phyloP scores from a whole-genome alignment of 2,797 vertebrate genomes.

The Pangasius djambal region DNA sequence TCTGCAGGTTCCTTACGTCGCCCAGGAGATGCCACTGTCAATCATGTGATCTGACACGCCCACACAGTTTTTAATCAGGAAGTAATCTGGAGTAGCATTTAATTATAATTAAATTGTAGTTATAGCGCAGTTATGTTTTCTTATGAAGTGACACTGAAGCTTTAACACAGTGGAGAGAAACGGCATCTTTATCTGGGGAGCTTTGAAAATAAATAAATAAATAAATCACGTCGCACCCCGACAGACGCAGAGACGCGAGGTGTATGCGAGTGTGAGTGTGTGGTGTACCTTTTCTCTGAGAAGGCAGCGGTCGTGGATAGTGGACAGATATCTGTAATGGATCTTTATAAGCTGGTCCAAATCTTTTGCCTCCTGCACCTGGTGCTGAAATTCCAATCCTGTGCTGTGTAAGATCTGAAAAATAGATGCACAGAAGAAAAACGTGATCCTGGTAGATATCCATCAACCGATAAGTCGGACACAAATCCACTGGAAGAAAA shows the following conservation, averaged over 20 bases:
- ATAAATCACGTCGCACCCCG: neutral
- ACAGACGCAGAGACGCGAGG: neutral
- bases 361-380: constrained; percentile 97
- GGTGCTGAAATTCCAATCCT: constrained; percentile 97
- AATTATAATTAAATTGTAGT: neutral
- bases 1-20: neutral
- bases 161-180: neutral
- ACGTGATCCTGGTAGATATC: neutral
- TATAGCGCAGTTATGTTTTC: neutral
- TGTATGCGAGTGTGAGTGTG: neutral
- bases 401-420: constrained; percentile 96
- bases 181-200: neutral
- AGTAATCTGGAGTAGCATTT: too few relatives aligned
- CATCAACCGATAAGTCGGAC: neutral
- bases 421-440: constrained; percentile 28
- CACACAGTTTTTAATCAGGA: neutral
- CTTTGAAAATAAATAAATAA: too few relatives aligned
- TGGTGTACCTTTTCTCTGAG: constrained; percentile 90
- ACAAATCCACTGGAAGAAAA: neutral
- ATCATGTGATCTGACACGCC: neutral
- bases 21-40: neutral
- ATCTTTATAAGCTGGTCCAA: constrained; percentile 98
- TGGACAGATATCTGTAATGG: constrained; percentile 95
- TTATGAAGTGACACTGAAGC: neutral
- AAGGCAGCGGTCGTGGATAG: constrained; percentile 95